Evolutionary conservation across 1,140 invertebrate species (phyloP), one percentile per base, ranked within the genome.

Genomic region (Aethina tumida): DNA sequence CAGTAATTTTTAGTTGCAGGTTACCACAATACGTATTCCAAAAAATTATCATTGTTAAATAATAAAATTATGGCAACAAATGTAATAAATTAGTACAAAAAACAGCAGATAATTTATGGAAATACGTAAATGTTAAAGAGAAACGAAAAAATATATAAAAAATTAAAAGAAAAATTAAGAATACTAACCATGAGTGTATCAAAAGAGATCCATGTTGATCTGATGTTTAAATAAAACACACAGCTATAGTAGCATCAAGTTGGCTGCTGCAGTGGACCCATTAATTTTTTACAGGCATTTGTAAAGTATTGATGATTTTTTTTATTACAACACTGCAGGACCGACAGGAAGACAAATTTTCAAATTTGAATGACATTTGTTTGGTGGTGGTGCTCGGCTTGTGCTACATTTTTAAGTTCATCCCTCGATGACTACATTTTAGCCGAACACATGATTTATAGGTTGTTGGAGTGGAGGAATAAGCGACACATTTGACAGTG

Each of bases 111-210:
- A n/a, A n/a, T n/a, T n/a, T n/a, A n/a, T n/a, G n/a, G n/a, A n/a
- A n/a, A n/a, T 9, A 15, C 18, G 5, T 9, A 12, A 12, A 6
- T 31, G 9, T 6, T 31, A 31, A 31, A 31, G 9, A 19, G 12
- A 34, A 34, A 34, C 3, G 5, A 3, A 18, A 19, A 35, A 4
- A 35, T 15, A 35, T 35, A 32, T 15, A 24, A 35, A 22, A 21
- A 22, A 24, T 9, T 22, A 52, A 44, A 41, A 40, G 39, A 50
- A 36, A 39, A 41, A 50, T 26, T 39, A 45, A 49, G 50, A 50
- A 59, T 59, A 59, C 56, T 57, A 59, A 59, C 56, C 56, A 58
- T 52, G 52, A 52, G 49, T 53, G 48, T 43, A 34, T 49, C 31
- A 59, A 52, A 45, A 49, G 49, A 52, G 45, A 49, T 52, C 49